Percentiles rank a stretch among this genome's conserved stretches.
Evolutionary conservation across 2,888 invertebrate species (phyloP).

Genomic region (Cryptocephalus primarius): DNA sequence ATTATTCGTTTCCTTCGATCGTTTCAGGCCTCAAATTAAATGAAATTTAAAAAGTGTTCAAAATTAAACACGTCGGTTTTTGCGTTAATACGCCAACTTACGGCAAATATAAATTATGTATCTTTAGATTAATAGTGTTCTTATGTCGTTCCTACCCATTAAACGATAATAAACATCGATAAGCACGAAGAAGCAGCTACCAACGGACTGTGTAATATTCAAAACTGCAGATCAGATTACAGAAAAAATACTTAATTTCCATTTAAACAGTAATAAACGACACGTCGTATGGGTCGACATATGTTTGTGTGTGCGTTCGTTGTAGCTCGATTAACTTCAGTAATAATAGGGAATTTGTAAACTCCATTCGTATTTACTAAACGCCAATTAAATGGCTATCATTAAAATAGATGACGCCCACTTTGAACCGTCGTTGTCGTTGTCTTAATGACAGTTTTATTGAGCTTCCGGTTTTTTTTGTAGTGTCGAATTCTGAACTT

Average conservation of each 20-base stretch:
- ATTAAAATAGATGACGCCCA: slow-evolving; percentile 8
- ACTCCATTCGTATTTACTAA: slow-evolving; percentile 9
- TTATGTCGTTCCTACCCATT: no score
- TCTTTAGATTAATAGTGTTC: no score
- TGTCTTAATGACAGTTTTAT: slow-evolving; percentile 9
- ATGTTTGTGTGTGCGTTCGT: no score
- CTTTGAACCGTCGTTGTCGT: slow-evolving; percentile 1
- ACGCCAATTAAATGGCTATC: slow-evolving; percentile 12
- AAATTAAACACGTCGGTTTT: no score
- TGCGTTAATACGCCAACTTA: no score
- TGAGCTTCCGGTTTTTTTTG: slow-evolving; percentile 3
- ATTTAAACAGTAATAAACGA: background rate
- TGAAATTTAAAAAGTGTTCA: no score
- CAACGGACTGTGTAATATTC: background rate
- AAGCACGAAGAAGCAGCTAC: background rate
- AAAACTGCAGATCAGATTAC: background rate
- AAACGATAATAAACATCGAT: background rate
- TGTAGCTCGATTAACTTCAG: slow-evolving; percentile 1
- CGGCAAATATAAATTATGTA: no score
- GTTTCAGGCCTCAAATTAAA: no score
- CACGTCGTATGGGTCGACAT: background rate
- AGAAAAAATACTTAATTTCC: background rate
- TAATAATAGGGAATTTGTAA: slow-evolving; percentile 6
- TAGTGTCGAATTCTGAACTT: slow-evolving; percentile 1
- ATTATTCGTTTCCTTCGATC: no score